Conservation (phyloP, 2,113 vertebrate species). For the Sapajus apella region DNA sequence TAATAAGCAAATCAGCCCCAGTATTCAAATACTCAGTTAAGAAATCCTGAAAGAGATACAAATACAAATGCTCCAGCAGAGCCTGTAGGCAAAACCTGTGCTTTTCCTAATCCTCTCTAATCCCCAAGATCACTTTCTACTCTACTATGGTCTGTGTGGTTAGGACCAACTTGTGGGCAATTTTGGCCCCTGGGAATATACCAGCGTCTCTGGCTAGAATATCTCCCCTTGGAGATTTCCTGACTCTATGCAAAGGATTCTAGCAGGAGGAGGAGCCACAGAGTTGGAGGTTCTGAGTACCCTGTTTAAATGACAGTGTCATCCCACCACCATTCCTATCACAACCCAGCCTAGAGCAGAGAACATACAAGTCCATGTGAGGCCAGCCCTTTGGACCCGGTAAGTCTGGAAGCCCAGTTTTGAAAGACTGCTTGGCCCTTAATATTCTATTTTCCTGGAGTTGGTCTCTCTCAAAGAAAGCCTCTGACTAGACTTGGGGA, state of each 20-base stretch:
- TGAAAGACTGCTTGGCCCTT: not conserved
- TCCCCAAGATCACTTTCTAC: not conserved
- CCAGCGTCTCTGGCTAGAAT: not conserved
- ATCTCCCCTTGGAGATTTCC: not conserved
- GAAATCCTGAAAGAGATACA: constrained; percentile 49
- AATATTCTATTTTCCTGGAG: not conserved
- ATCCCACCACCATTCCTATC: not conserved
- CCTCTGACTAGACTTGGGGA: not conserved
- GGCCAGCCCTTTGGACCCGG: not conserved
- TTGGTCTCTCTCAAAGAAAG: not conserved
- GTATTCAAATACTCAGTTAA: constrained; percentile 52
- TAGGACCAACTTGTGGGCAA: not conserved
- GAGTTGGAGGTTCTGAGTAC: not conserved
- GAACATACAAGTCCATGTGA: not conserved
- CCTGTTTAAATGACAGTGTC: constrained; percentile 1
- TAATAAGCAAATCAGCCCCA: constrained; percentile 36
- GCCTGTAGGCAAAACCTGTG: constrained; percentile 44
- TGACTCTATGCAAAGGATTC: constrained; percentile 49
- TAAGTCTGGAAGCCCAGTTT: not conserved
- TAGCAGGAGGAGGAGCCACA: not conserved
- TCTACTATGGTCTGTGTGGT: not conserved
- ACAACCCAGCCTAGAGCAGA: not conserved
- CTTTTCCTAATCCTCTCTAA: constrained; percentile 7
- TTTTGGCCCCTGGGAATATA: not conserved
- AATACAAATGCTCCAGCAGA: constrained; percentile 24